Conservation (phyloP, 1,140 invertebrate genomes). For the Pemphigus obesinymphae region DNA sequence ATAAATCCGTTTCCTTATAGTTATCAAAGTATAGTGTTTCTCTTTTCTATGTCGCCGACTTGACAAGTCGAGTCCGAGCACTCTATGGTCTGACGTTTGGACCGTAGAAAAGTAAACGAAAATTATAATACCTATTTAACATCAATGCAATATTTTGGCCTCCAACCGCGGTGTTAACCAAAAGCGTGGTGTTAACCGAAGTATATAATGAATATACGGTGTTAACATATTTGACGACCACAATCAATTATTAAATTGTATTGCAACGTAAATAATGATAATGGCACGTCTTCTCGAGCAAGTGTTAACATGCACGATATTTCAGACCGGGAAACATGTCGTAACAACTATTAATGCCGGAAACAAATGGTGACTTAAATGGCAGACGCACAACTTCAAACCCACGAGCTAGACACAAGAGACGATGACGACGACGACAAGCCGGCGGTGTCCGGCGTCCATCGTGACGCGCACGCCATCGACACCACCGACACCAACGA, state of each 20-base stretch:
- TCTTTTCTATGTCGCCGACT: too few relatives aligned
- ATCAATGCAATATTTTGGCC: too few relatives aligned
- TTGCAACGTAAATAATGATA: not conserved
- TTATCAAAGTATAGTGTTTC: too few relatives aligned
- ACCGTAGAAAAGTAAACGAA: too few relatives aligned
- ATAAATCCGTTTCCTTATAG: too few relatives aligned
- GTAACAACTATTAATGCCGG: constrained; percentile 16
- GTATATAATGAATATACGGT: not conserved
- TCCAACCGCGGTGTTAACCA: too few relatives aligned
- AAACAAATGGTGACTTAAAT: constrained; percentile 32
- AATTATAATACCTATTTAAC: too few relatives aligned
- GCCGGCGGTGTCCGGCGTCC: not conserved
- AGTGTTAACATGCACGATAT: not conserved
- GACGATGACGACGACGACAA: not conserved
- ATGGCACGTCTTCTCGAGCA: too few relatives aligned
- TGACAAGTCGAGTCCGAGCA: too few relatives aligned
- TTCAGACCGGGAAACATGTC: not conserved
- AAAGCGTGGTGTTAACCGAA: too few relatives aligned
- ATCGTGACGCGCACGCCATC: not conserved
- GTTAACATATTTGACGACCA: not conserved
- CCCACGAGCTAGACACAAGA: constrained; percentile 24
- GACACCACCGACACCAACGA: not conserved
- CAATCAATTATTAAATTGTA: not conserved
- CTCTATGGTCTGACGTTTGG: too few relatives aligned
- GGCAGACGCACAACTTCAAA: constrained; percentile 22